Evolutionary conservation across 2,113 vertebrate species (phyloP).

Genomic region (Lycaon pictus): DNA sequence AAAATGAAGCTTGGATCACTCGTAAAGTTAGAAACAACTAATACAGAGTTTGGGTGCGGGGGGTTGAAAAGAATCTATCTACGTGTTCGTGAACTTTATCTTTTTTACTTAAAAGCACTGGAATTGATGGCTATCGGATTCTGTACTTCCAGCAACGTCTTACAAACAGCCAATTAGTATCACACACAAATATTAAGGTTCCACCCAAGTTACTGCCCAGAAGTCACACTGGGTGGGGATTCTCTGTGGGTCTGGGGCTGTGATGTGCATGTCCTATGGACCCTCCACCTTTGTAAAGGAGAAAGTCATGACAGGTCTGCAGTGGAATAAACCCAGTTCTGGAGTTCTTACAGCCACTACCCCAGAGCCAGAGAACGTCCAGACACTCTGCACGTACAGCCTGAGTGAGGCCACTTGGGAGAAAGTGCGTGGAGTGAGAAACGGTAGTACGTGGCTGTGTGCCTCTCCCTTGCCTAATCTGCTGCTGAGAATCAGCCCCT

Average conservation of each 20-base stretch:
- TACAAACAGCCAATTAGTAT: not conserved
- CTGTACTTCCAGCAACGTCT: not conserved
- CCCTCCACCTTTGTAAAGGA: not conserved
- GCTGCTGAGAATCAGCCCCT: not conserved
- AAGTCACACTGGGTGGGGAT: not conserved
- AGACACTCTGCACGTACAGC: rapidly evolving
- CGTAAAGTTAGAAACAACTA: not conserved
- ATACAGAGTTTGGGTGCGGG: not conserved
- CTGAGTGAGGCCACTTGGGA: not conserved
- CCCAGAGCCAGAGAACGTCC: not conserved
- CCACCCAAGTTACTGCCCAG: not conserved
- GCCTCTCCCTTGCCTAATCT: not conserved
- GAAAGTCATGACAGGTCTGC: not conserved
- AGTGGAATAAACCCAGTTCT: not conserved
- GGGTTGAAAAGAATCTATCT: not conserved
- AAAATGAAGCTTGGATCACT: not conserved
- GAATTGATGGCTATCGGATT: not conserved
- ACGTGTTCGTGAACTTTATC: not conserved
- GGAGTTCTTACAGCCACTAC: not conserved
- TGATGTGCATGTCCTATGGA: rapidly evolving
- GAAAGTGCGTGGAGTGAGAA: not conserved
- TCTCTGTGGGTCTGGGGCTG: not conserved
- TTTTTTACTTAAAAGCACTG: not conserved
- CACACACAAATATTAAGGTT: not conserved
- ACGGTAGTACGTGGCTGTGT: not conserved